Evolutionary conservation across 2,888 invertebrate species (phyloP).

Genomic region (Pocota personata): DNA sequence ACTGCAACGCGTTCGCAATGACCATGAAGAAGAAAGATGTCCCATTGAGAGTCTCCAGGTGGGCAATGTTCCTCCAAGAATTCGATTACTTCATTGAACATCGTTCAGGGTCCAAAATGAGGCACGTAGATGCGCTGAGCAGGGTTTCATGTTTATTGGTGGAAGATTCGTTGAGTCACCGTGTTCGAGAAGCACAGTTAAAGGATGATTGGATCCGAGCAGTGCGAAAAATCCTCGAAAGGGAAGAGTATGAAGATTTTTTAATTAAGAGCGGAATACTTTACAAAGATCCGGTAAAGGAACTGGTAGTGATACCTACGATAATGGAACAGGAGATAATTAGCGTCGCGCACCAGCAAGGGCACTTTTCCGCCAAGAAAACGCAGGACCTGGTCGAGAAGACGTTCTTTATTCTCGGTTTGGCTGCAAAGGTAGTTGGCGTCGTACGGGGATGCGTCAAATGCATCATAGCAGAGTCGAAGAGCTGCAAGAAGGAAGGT

Average conservation of each 20-base stretch:
- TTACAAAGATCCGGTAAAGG: no score
- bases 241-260: no score
- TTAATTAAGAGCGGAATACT: no score
- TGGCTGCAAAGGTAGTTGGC: not conserved
- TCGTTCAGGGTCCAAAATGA: not conserved
- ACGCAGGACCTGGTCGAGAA: no score
- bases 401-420: constrained; percentile 13
- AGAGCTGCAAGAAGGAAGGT: constrained; percentile 22
- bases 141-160: not conserved
- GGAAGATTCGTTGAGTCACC: not conserved
- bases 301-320: no score
- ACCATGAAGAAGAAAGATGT: no score
- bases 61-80: not conserved
- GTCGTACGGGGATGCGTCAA: constrained; percentile 2
- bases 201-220: no score
- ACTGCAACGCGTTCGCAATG: no score
- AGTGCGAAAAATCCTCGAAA: no score
- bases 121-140: not conserved
- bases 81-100: not conserved
- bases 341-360: not conserved
- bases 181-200: constrained; percentile 13
- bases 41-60: not conserved
- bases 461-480: constrained; percentile 6
- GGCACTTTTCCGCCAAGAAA: no score
- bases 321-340: not conserved